Conservation (phyloP, 2,113 vertebrate species). For the Eubucco bourcierii region DNA sequence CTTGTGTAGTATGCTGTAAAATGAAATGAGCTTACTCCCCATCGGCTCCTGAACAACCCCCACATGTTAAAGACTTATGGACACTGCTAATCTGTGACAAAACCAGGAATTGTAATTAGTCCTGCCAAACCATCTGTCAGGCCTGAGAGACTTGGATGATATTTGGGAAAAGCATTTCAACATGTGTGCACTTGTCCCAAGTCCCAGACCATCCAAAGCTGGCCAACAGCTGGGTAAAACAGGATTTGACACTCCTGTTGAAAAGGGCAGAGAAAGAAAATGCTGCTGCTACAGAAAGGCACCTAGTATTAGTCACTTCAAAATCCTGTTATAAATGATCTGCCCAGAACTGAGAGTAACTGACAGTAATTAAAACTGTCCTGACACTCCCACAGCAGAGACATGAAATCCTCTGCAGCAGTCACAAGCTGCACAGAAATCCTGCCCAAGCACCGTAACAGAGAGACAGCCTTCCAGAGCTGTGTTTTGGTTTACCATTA, state of each 20-base stretch:
- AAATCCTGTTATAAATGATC: neutral
- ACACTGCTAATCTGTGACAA: constrained; percentile 29
- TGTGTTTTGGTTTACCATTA: neutral
- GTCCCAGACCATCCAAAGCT: constrained; percentile 2
- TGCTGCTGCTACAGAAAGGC: neutral
- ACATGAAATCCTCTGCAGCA: neutral
- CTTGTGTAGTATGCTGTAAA: neutral
- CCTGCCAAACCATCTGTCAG: constrained; percentile 48
- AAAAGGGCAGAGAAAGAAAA: constrained; percentile 26
- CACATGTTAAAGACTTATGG: neutral
- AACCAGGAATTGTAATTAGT: constrained; percentile 30
- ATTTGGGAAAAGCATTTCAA: constrained; percentile 51
- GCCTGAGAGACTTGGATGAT: constrained; percentile 42
- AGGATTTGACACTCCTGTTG: neutral
- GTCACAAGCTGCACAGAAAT: constrained; percentile 17
- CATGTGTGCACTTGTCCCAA: neutral
- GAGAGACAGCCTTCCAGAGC: neutral
- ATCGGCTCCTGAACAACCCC: neutral
- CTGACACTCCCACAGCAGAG: constrained; percentile 9
- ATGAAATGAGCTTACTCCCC: constrained; percentile 8
- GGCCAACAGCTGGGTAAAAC: constrained; percentile 17
- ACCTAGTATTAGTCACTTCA: neutral
- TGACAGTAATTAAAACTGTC: constrained; percentile 35
- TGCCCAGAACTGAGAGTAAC: neutral
- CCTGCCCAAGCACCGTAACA: neutral